Base-by-base conservation (phyloP, 2,797 vertebrate genomes). In the Melanotaenia maccullochi region DNA sequence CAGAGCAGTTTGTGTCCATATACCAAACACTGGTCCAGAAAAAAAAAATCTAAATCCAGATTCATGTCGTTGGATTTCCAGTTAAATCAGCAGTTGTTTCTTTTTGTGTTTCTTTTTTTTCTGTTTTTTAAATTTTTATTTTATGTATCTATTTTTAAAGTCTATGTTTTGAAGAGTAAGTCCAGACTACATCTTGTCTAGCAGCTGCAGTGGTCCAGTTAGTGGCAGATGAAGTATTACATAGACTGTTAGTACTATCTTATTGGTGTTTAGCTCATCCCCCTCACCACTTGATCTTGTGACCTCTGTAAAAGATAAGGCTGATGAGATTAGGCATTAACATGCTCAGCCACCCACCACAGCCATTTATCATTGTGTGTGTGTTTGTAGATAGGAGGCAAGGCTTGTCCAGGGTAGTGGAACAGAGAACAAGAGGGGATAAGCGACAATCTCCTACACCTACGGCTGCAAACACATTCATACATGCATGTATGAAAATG, bases 301-400 rank as follows among this genome's bases (percentile, higher is more conserved):
- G 81, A 89, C 90, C 89, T 85, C 86, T 78, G 82, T 32, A 82
- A 85, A 81, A 91, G 89, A 91, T 93, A 92, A 91, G 72, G 84
- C 85, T 88, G 90, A 92, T 92, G 89, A 90, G 91, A 92, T 92
- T 91, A 91, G 79, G 82, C 88, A 93, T 91, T 90, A 92, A 89
- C 91, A 93, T 92, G 89, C 90, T 90, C 87, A 86, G 83, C 91
- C 89, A 89, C 85, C 86, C 87, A 86, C 87, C 83, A 60, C 85
- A 75, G 84, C 86, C 82, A 90, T 89, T 87, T 87, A 92, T 92
- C 88, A 92, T 61, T 68, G 69, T 75, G 77, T 70, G 65, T 68
- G 71, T 77, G 77, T 79, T 59, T 75, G 65, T 20, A 81, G 79
- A 77, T 75, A 70, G 70, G 33, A 65, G 42, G 73, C 47, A 61